A percentile compares a stretch with the other conserved stretches of the same genome.
Evolutionary conservation across 1,140 invertebrate species (phyloP).

Genomic region (Drosophila bocqueti): DNA sequence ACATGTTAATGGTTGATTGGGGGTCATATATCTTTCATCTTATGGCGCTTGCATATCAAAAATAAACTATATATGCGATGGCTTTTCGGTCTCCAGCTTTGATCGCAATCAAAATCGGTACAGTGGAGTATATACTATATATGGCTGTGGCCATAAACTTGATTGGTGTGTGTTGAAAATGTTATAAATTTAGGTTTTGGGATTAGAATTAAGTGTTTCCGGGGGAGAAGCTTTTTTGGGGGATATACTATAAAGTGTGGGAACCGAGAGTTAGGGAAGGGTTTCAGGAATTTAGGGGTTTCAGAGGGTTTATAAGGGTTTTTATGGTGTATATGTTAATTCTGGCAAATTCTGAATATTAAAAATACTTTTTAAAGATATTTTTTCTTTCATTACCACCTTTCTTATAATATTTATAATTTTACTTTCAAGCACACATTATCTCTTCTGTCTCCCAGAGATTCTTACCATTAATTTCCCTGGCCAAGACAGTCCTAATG

Average conservation of each 20-base stretch:
- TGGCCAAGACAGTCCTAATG: constrained; percentile 33
- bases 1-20: constrained; percentile 83
- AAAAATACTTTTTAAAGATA: background rate
- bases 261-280: background rate
- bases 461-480: background rate
- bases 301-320: background rate
- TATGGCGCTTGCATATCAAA: constrained; percentile 52
- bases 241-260: constrained; percentile 11
- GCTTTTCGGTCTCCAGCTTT: constrained; percentile 30
- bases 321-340: background rate
- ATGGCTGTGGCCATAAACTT: constrained; percentile 57
- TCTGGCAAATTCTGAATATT: background rate
- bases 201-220: constrained; percentile 25
- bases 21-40: constrained; percentile 59
- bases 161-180: constrained; percentile 78
- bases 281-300: background rate
- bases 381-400: no score
- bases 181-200: constrained; percentile 50
- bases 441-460: no score
- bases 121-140: constrained; percentile 23
- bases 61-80: constrained; percentile 33
- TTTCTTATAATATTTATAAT: background rate
- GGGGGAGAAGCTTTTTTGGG: constrained; percentile 13
- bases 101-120: constrained; percentile 42
- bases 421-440: background rate